These are phyloP conservation scores for Axis porcinus DNA, from an alignment of 2,113 vertebrate genomes.

Conservation along the genomic window DNA sequence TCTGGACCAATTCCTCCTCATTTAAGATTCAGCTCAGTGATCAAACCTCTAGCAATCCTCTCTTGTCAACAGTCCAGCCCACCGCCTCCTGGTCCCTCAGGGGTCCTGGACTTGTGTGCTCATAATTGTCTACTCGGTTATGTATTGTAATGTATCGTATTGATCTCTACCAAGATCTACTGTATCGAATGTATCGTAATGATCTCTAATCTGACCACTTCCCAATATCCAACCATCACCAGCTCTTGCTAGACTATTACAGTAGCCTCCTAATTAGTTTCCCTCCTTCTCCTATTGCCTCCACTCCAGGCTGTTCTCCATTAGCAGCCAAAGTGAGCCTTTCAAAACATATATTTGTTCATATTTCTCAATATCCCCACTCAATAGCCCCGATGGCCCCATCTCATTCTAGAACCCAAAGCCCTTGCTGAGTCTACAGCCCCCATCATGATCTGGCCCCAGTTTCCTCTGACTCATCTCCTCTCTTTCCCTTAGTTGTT, in stretches of 20 bases:
- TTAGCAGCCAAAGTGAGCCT: background rate
- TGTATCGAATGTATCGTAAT: background rate
- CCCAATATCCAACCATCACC: background rate
- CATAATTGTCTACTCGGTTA: background rate
- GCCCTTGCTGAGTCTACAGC: background rate
- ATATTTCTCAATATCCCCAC: background rate
- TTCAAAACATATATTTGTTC: background rate
- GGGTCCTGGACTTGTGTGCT: background rate
- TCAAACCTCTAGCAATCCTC: background rate
- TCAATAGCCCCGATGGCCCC: background rate
- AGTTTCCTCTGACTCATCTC: background rate
- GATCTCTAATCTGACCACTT: background rate
- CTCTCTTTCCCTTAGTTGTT: background rate
- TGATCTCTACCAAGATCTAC: background rate
- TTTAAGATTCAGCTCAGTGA: background rate
- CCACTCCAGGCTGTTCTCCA: background rate
- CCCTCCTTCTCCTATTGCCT: background rate
- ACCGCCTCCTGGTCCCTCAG: rapidly evolving
- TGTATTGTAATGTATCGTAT: background rate
- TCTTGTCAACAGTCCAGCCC: background rate
- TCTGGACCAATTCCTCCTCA: background rate
- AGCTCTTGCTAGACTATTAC: background rate
- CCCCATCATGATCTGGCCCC: background rate
- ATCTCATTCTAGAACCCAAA: background rate
- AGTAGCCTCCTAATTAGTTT: background rate